A percentile compares a stretch with the other conserved stretches of the same genome.
phyloP scores from a whole-genome alignment of 2,888 invertebrate species.

The Keiferia lycopersicella region DNA sequence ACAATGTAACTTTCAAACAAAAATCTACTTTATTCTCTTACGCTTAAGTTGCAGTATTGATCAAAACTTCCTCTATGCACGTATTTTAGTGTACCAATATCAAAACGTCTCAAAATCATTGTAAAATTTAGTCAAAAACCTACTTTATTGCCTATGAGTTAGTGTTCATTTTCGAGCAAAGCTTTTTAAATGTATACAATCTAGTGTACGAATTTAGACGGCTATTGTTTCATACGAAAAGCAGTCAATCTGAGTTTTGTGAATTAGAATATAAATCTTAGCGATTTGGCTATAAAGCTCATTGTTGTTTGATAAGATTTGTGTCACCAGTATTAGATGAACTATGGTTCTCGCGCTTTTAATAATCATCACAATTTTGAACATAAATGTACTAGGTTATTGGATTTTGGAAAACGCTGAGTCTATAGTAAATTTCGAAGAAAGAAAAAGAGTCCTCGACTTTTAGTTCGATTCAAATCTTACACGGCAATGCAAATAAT shows the following conservation, averaged over 20 bases:
- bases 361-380: background rate
- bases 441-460: no score
- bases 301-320: background rate
- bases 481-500: no score
- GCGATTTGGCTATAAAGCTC: background rate
- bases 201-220: slow-evolving; percentile 30
- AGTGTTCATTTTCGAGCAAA: background rate
- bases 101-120: no score
- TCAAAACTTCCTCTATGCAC: background rate
- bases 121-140: background rate
- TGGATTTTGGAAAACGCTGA: background rate
- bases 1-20: background rate
- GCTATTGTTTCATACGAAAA: slow-evolving; percentile 20
- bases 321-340: background rate
- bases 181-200: background rate
- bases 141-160: background rate
- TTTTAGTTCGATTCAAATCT: no score
- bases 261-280: background rate
- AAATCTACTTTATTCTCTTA: background rate
- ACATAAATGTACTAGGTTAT: background rate
- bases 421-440: no score
- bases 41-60: background rate
- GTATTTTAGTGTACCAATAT: slow-evolving; percentile 25
- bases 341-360: slow-evolving; percentile 3
- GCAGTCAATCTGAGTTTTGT: background rate